phyloP scores from a whole-genome alignment of 2,113 vertebrate genomes.

The Perognathus longimembris region DNA sequence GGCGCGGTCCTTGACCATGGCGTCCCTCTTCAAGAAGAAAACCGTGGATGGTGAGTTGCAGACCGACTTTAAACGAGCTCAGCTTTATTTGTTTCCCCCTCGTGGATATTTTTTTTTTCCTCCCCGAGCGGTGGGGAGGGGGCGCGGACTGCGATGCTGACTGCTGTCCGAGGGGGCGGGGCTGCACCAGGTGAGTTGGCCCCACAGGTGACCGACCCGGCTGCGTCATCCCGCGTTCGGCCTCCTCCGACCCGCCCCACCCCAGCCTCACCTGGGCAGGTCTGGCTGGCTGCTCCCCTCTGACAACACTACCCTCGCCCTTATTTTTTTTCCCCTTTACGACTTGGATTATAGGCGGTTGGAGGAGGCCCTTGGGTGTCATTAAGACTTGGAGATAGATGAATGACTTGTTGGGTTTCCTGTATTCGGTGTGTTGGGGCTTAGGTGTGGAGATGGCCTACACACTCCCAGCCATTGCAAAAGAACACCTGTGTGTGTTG shows the following conservation, averaged over 20 bases:
- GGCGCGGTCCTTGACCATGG: conserved; percentile 86
- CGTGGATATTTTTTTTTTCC: no score
- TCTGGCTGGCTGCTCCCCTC: no score
- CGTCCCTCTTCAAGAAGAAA: conserved; percentile 97
- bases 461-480: background rate
- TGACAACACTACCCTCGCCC: no score
- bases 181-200: conserved; percentile 2
- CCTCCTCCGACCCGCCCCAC: background rate
- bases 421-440: background rate
- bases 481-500: background rate
- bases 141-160: background rate
- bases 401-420: background rate
- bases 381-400: background rate
- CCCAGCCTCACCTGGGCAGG: background rate
- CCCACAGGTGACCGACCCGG: conserved; percentile 68
- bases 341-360: background rate
- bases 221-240: background rate
- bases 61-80: background rate
- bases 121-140: background rate
- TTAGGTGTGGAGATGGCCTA: background rate
- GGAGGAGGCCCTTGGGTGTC: background rate
- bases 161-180: conserved; percentile 33
- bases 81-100: background rate
- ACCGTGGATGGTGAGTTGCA: conserved; percentile 94
- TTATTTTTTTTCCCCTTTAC: accelerated